Base-by-base conservation (phyloP, 92 coral and sea anemone species). In the Heteractis magnifica region DNA sequence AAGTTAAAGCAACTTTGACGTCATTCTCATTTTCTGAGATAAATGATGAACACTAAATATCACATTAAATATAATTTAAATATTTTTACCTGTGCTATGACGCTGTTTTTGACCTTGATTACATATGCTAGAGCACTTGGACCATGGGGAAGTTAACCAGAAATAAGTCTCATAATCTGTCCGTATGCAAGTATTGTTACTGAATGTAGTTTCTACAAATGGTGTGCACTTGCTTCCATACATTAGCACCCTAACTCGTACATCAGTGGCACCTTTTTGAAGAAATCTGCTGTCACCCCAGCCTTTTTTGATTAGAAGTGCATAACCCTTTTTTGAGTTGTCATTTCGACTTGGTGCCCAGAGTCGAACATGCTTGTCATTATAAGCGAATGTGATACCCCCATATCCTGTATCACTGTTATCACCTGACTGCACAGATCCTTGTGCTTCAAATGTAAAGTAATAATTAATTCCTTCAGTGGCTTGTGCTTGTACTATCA, bases 121-220 rank as follows among this genome's bases (percentile, higher is more conserved):
- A 83, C 99, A 97, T 77, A 97, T 94, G 85, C 97, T 97, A 71
- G 99, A 97, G 80, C 99, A 97, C 15, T 85, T 75, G 1, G 93
- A 84, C 99, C 99, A 97, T 26, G 70, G 74, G 2, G 94, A 86
- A 10, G 76, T 70, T 11, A 65, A 64, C 94, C 97, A 93, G 6
- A 83, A 88, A 82, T 94, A 97, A 0, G 95, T 83, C 52, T 89
- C 72, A 84, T 94, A 89, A 19, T 82, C 56, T 7, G 90, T 83
- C 48, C 73, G 81, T 41, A 92, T 20, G 68, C 99, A 97, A 18
- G 77, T 84, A 55, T 87, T 89, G 44, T 80, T 91, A 52, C 88
- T 89, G 58, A 68, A 89, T 0, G 86, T 76, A 20, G 90, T 83
- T 82, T 92, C 90, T 18, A 80, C 19, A 18, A 75, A 71, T 9